Conservation (phyloP, 2,888 invertebrate genomes). For the Morpho helenor region DNA sequence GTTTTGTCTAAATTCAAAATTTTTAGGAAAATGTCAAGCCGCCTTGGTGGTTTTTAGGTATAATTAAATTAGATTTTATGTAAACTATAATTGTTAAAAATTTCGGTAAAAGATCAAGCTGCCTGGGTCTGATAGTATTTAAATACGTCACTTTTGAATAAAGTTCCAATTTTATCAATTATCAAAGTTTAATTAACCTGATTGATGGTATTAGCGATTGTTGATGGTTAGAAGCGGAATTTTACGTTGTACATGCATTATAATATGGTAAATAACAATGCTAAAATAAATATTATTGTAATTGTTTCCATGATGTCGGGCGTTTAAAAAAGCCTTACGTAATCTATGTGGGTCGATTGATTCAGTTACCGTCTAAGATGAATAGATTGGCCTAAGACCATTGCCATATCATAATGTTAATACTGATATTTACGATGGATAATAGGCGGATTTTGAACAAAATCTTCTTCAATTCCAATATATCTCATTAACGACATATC, state of each 20-base stretch:
- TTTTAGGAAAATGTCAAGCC: no score
- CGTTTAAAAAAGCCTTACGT: conserved; percentile 32
- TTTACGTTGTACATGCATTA: background rate
- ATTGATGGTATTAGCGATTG: no score
- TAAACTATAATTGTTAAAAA: no score
- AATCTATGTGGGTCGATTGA: conserved; percentile 42
- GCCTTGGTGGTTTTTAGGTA: no score
- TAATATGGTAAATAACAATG: background rate
- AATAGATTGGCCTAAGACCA: conserved; percentile 39
- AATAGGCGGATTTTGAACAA: conserved; percentile 35
- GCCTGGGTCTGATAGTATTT: no score
- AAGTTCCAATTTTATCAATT: no score
- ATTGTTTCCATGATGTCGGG: conserved; percentile 20
- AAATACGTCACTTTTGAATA: no score
- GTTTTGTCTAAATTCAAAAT: no score
- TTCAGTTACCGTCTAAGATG: conserved; percentile 37
- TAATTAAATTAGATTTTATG: no score
- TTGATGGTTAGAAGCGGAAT: no score
- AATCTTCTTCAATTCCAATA: conserved; percentile 27
- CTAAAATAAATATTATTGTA: conserved; percentile 11
- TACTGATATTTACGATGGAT: conserved; percentile 50
- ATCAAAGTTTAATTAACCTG: no score
- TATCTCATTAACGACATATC: conserved; percentile 11
- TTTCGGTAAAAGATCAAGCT: no score
- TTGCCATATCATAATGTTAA: conserved; percentile 55